Evolutionary conservation across 2,888 invertebrate genomes (phyloP), one percentile per base, ranked within the genome.

Genomic region (Lycia hirtaria): DNA sequence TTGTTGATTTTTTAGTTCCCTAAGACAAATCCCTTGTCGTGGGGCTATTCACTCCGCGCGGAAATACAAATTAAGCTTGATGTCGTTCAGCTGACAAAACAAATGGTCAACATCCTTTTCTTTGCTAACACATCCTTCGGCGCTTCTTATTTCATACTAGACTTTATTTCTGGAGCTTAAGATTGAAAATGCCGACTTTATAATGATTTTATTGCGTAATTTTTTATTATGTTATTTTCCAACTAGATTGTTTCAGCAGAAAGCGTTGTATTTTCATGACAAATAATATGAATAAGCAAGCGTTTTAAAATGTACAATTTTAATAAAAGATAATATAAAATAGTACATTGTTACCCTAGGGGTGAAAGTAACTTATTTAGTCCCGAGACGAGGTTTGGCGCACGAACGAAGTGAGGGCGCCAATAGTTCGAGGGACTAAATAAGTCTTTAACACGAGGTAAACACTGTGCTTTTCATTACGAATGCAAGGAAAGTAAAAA

Each of bases 51-150:
- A 54, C 61, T 67, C 65, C 67, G 68, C 58, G 55, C 69, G 76
- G 78, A 78, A 77, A 76, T 73, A 72, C 78, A 73, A 78, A 77
- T 78, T 73, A 77, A 72, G 57, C 57, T 60, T 38, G 62, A 60
- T 63, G 73, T 62, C 61, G 62, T 53, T 58, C 63, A 73, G 78
- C 67, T 77, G 73, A 65, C 73, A 74, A 72, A 76, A 78, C 78
- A 78, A 75, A 71, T 62, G 60, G 54, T 69, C 67, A 70, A 71
- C 75, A 76, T 76, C 72, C 71, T 74, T 71, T 65, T 58, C 53
- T 59, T 51, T 40, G 20, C 49, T 37, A 38, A 56, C 51, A 61
- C 56, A 58, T 60, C 60, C 56, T 61, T 60, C 40, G 14, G 30
- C 9, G 9, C 44, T 20, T 32, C n/a, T 56, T n/a, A 50, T 28